Evolutionary conservation across 2,888 invertebrate species (phyloP), one percentile per base, ranked within the genome.

Genomic region (Brachynemurus nebulosus): DNA sequence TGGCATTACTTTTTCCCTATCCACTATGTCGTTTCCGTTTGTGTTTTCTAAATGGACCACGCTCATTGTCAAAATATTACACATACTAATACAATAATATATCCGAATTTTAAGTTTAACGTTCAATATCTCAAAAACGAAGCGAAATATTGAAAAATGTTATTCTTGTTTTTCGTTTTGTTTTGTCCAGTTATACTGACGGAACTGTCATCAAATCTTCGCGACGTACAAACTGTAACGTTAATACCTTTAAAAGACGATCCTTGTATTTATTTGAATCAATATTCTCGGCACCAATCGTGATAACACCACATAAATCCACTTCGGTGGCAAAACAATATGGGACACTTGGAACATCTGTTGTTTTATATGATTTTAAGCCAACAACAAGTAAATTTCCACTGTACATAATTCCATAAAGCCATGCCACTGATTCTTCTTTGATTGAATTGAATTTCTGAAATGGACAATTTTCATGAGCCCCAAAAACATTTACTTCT

Each of bases 351-450:
- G 64, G 57, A 42, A 65, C 63, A 42, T 77, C 71, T 55, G 76
- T 70, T 44, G 68, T 60, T 16, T 64, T 67, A 59, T 81, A 78
- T 54, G 81, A 64, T 57, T 78, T 77, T 53, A 82, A 70, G 40
- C 80, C 79, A 50, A 85, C 63, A 43, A 86, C 73, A 23, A 79
- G 68, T 45, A 83, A 62, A 23, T 76, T 78, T 45, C 81, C 76
- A 56, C 82, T 77, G 61, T 78, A 78, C 64, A 84, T 76, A 30
- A 81, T 71, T 33, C 86, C 86, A 61, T 78, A 86, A 18, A 86
- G 66, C 60, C 79, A 78, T 53, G 84, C 85, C 59, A 71, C 74
- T 57, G 69, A 73, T 55, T 72, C 67, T 48, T 74, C 69, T 58
- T 74, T 72, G 52, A 78, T 65, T 52, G 69, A 70, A 56, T 74